A percentile compares a stretch with the other conserved stretches of the same genome.
phyloP scores from a whole-genome alignment of 1,140 invertebrate species.

The Drosophila subobscura region DNA sequence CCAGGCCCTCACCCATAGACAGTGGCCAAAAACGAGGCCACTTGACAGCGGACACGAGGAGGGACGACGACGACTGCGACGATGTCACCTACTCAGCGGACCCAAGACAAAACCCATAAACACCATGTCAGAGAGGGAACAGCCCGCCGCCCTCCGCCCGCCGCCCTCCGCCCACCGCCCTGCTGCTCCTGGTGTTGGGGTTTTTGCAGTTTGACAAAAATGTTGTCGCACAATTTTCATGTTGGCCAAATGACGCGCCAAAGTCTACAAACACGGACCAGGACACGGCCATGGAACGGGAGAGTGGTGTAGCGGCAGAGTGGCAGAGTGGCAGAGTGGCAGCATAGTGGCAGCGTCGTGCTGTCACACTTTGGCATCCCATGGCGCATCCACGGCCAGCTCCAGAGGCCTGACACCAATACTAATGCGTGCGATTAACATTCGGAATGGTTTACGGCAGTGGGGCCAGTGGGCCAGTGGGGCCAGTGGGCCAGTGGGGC shows the following conservation, averaged over 20 bases:
- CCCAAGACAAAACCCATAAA: slow-evolving; percentile 41
- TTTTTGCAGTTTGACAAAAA: slow-evolving; percentile 64
- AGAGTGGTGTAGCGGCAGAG: not conserved
- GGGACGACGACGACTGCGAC: not conserved
- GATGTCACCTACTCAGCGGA: slow-evolving; percentile 21
- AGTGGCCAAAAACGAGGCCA: slow-evolving; percentile 57
- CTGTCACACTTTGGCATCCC: slow-evolving; percentile 45
- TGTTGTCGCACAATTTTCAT: slow-evolving; percentile 64
- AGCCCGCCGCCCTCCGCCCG: no score
- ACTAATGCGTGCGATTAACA: slow-evolving; percentile 80
- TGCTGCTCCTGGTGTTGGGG: slow-evolving; percentile 30
- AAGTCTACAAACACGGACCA: slow-evolving; percentile 36
- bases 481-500: slow-evolving; percentile 10
- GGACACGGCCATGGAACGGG: no score
- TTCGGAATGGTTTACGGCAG: slow-evolving; percentile 52
- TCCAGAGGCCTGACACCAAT: slow-evolving; percentile 75
- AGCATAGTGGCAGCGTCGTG: not conserved
- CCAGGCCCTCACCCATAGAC: slow-evolving; percentile 10
- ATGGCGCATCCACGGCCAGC: slow-evolving; percentile 40
- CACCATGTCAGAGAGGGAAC: slow-evolving; percentile 29
- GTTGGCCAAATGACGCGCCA: slow-evolving; percentile 65
- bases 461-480: slow-evolving; percentile 9
- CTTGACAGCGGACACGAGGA: slow-evolving; percentile 42
- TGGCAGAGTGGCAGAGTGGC: no score
- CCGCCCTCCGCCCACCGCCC: no score